Percentiles rank a stretch among this genome's conserved stretches.
Evolutionary conservation across 2,113 vertebrate species (phyloP).

Genomic region (Halichoerus grypus): DNA sequence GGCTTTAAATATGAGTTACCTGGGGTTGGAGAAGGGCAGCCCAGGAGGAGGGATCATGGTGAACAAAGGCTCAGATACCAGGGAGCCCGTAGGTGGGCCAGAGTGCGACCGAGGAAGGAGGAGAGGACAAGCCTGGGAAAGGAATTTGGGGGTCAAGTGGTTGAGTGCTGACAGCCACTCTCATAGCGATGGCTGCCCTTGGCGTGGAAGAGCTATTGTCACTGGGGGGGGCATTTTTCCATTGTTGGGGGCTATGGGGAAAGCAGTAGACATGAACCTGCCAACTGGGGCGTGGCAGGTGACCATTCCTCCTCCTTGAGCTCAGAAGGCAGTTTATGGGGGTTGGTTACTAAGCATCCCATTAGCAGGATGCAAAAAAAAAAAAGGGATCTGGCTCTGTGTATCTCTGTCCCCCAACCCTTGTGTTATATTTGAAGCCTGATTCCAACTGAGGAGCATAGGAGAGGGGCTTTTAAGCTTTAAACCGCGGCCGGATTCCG

Average conservation of each 20-base stretch:
- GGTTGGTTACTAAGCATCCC: neutral
- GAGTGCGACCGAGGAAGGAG: neutral
- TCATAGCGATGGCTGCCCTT: neutral
- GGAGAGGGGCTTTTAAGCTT: neutral
- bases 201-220: neutral
- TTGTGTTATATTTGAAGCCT: neutral
- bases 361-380: neutral
- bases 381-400: neutral
- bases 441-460: neutral
- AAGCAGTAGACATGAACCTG: neutral
- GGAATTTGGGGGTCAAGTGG: neutral
- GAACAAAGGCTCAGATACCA: neutral
- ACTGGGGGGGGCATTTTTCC: neutral
- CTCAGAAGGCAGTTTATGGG: neutral
- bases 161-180: neutral
- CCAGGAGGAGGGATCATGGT: neutral
- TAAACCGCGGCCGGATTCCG: neutral
- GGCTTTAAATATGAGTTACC: fast-evolving
- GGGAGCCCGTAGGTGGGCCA: neutral
- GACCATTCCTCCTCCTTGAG: neutral
- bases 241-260: neutral
- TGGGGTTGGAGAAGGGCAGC: neutral
- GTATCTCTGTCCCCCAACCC: too few relatives aligned
- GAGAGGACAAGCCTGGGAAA: neutral
- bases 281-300: neutral